A percentile compares a stretch with the other conserved stretches of the same genome.
phyloP scores from a whole-genome alignment of 2,797 vertebrate genomes.

The Clarias pachynema region DNA sequence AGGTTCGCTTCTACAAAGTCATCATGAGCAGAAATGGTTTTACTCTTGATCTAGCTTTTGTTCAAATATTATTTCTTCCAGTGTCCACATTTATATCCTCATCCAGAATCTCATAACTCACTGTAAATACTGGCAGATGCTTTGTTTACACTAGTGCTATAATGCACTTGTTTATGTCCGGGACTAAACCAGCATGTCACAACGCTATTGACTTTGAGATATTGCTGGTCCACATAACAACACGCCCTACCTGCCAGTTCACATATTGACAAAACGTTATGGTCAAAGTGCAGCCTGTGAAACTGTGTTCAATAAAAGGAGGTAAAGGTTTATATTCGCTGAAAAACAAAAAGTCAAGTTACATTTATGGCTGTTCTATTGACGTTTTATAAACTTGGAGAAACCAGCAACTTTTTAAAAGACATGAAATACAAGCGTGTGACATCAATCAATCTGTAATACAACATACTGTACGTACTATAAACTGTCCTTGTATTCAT shows the following conservation, averaged over 20 bases:
- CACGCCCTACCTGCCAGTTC: background rate
- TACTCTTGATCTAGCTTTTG: background rate
- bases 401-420: background rate
- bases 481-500: background rate
- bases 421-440: background rate
- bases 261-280: slow-evolving; percentile 23
- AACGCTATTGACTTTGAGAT: slow-evolving; percentile 11
- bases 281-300: slow-evolving; percentile 29
- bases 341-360: background rate
- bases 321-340: background rate
- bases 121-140: background rate
- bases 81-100: background rate
- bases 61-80: slow-evolving; percentile 20
- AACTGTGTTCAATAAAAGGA: background rate
- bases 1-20: background rate
- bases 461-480: background rate
- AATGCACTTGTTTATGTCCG: background rate
- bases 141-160: background rate
- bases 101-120: background rate
- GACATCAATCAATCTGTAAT: background rate
- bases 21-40: too few species aligned
- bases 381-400: background rate
- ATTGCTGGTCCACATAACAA: slow-evolving; percentile 16
- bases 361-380: background rate
- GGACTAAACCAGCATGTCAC: background rate